Conservation (phyloP, 2,113 vertebrate genomes). For the Malurus elegans region DNA sequence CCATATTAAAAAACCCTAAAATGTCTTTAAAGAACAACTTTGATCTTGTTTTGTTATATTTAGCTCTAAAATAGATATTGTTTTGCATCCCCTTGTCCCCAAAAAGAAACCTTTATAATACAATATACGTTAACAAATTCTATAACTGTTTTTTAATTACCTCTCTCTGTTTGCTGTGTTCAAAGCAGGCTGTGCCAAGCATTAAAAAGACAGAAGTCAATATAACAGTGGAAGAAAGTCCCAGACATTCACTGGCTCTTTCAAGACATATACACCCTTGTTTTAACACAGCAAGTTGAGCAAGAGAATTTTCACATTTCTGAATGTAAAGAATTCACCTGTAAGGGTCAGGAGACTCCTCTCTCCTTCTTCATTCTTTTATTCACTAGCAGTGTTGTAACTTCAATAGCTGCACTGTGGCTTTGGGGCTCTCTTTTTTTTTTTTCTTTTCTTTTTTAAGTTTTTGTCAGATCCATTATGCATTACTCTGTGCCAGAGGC, state of each 20-base stretch:
- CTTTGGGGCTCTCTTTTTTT: background rate
- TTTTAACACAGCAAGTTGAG: background rate
- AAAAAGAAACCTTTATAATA: background rate
- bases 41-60: background rate
- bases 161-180: background rate
- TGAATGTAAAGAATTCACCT: background rate
- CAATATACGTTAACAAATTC: background rate
- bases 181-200: background rate
- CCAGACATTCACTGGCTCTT: background rate
- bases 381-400: background rate
- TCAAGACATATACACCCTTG: background rate
- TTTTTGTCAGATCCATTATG: constrained; percentile 41
- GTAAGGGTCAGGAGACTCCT: background rate
- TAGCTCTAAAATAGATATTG: background rate
- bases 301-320: background rate
- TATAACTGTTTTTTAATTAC: background rate
- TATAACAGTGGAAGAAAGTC: background rate
- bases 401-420: constrained; percentile 19
- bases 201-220: background rate
- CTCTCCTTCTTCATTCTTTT: background rate
- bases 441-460: background rate
- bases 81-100: background rate
- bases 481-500: constrained; percentile 8
- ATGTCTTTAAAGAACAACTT: background rate
- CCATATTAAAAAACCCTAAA: background rate